Base-by-base conservation (phyloP, 2,888 invertebrate genomes). In the Caenorhabditis sp. region DNA sequence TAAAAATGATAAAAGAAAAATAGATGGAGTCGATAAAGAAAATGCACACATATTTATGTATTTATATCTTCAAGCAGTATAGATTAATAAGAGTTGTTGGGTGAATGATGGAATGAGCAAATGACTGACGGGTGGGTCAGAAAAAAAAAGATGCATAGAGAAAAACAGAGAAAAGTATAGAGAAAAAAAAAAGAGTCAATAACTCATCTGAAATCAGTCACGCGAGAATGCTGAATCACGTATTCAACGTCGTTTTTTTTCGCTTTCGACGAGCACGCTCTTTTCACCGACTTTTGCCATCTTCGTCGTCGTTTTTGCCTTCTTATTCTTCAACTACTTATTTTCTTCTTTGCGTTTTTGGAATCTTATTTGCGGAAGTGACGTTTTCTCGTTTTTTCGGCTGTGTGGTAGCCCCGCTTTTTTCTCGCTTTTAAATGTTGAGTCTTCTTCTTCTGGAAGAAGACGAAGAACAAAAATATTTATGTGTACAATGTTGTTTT, bases 121-220 rank as follows among this genome's bases (percentile, higher is more conserved):
- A 43, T 43, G 43, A 43, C 14, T 10, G 43, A 17, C 17, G 43
- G 43, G 17, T 43, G 43, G 17, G 43, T 43, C 43, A 43, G 31
- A 31, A 31, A 31, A 43, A 43, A 43, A 43, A 43, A 43, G 43
- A 10, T 3, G 43, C n/a, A n/a, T n/a, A 43, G 14, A 14, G 17
- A 43, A 10, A 14, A 17, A 43, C 14, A 43, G 43, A 43, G 43
- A 10, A 43, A 43, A 10, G 14, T 17, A 43, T 4, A 43, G 14
- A 43, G n/a, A 43, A 14, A 43, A 14, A 43, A 17, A 43, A 17
- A 43, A 43, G 17, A 43, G 17, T 17, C 17, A 43, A 10, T 43
- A 43, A 43, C 43, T 43, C 21, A 19, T 51, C 51, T 51, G 51
- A 51, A 51, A 55, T 55, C 55, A 26, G 55, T 55, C 55, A 55